Percentiles rank a stretch among this genome's conserved stretches.
Conservation (phyloP, 2,888 invertebrate species). For the Azorinus chamasolen region DNA sequence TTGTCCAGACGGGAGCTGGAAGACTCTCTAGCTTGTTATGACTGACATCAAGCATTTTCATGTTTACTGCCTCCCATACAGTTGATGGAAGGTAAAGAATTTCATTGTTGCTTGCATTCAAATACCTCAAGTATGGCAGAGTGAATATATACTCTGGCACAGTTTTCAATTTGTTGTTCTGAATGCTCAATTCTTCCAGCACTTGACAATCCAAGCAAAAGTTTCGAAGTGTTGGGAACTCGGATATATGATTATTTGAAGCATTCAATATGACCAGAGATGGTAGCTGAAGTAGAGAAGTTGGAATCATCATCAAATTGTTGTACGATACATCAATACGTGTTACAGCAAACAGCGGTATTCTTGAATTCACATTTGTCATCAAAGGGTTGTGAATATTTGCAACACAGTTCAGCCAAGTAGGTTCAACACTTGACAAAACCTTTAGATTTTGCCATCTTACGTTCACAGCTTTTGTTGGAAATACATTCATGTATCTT, state of each 20-base stretch:
- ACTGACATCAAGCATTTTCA: slow-evolving; percentile 63
- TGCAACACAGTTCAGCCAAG: slow-evolving; percentile 95
- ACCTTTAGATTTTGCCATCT: slow-evolving; percentile 94
- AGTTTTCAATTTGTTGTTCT: slow-evolving; percentile 92
- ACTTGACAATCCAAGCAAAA: slow-evolving; percentile 88
- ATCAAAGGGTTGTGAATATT: slow-evolving; percentile 94
- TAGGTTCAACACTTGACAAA: slow-evolving; percentile 90
- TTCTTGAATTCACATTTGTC: slow-evolving; percentile 90
- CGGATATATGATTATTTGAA: slow-evolving; percentile 93
- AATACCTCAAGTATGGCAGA: slow-evolving; percentile 91
- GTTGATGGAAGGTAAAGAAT: slow-evolving; percentile 90
- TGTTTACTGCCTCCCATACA: slow-evolving; percentile 65
- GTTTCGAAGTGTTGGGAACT: slow-evolving; percentile 88
- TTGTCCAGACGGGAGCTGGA: slow-evolving; percentile 35
- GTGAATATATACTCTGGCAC: slow-evolving; percentile 94
- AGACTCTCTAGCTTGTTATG: slow-evolving; percentile 52
- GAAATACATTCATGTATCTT: slow-evolving; percentile 65
- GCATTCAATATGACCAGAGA: slow-evolving; percentile 95
- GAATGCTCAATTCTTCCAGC: slow-evolving; percentile 96
- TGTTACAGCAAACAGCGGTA: slow-evolving; percentile 95
- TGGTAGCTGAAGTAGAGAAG: slow-evolving; percentile 91
- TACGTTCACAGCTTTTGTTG: slow-evolving; percentile 90
- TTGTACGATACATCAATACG: slow-evolving; percentile 97
- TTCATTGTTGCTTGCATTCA: slow-evolving; percentile 96
- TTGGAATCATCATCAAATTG: slow-evolving; percentile 91